A percentile compares a stretch with the other conserved stretches of the same genome.
phyloP scores from a whole-genome alignment of 2,797 vertebrate species.

The Pterois miles region DNA sequence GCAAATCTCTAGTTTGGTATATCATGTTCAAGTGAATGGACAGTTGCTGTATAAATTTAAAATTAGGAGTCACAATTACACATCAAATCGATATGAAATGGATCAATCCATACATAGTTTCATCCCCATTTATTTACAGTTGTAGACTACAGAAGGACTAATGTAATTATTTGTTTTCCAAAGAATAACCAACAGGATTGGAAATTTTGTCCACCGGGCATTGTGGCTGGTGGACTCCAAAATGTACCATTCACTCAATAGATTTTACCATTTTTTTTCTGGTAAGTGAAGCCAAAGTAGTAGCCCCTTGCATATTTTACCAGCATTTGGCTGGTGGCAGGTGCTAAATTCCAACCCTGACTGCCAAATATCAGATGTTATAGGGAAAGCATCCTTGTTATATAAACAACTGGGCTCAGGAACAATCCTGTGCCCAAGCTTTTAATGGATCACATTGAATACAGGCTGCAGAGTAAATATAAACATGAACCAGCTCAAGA shows the following conservation, averaged over 20 bases:
- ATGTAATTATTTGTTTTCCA: constrained; percentile 30
- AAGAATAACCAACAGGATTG: not conserved
- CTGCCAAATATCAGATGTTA: not conserved
- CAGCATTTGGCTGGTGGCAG: too few species aligned
- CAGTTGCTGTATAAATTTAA: not conserved
- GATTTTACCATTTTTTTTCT: too few species aligned
- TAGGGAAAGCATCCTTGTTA: constrained; percentile 6
- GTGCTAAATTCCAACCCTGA: too few species aligned
- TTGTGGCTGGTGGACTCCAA: too few species aligned
- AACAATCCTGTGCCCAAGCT: constrained; percentile 5
- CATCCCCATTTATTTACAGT: constrained; percentile 3
- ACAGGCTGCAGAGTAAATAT: constrained; percentile 13
- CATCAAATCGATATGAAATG: not conserved
- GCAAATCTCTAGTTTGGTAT: not conserved
- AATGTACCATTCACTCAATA: too few species aligned
- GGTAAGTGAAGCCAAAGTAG: not conserved
- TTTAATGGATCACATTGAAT: constrained; percentile 17
- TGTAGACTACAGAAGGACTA: not conserved
- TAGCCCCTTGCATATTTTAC: too few species aligned
- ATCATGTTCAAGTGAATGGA: not conserved
- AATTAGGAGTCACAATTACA: not conserved
- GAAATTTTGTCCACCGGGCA: too few species aligned
- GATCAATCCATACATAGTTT: not conserved
- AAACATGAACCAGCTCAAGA: constrained; percentile 26
- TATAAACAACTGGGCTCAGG: constrained; percentile 6